Conservation (phyloP, 2,888 invertebrate genomes). For the Augochlorella aurata region DNA sequence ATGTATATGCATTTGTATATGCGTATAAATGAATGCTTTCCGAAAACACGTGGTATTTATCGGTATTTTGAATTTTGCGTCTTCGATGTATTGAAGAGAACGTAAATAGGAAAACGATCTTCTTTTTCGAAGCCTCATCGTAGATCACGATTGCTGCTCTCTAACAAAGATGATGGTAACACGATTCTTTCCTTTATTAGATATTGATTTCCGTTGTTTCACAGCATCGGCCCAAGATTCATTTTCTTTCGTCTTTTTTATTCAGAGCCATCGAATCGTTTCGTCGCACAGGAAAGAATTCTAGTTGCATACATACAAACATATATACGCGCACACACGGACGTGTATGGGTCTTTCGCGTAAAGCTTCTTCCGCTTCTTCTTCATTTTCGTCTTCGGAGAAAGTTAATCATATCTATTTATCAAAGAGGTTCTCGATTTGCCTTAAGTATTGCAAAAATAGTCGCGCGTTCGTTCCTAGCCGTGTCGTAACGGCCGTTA, state of each 20-base stretch:
- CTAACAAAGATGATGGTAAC: background rate
- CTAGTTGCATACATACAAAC: conserved; percentile 20
- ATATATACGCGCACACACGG: background rate
- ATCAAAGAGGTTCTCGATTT: conserved; percentile 41
- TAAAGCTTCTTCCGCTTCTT: conserved; percentile 21
- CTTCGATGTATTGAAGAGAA: conserved; percentile 35
- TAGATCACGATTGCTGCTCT: background rate
- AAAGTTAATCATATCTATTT: conserved; percentile 25
- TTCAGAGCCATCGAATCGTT: conserved; percentile 5
- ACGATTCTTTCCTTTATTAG: background rate
- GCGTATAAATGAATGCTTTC: conserved; percentile 30
- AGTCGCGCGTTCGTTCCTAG: conserved; percentile 54
- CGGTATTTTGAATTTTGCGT: conserved; percentile 20
- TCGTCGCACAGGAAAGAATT: conserved; percentile 12
- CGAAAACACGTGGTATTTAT: conserved; percentile 18
- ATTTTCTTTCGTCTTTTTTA: background rate
- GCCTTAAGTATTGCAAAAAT: conserved; percentile 64
- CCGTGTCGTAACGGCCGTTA: conserved; percentile 40
- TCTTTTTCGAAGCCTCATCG: conserved; percentile 22
- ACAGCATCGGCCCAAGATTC: background rate
- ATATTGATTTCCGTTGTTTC: background rate
- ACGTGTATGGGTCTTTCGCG: conserved; percentile 15
- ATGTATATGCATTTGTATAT: conserved; percentile 28
- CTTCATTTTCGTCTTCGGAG: background rate
- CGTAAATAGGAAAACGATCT: conserved; percentile 29